Base-by-base conservation (phyloP, 2,888 invertebrate genomes). In the Cordilura impudica region DNA sequence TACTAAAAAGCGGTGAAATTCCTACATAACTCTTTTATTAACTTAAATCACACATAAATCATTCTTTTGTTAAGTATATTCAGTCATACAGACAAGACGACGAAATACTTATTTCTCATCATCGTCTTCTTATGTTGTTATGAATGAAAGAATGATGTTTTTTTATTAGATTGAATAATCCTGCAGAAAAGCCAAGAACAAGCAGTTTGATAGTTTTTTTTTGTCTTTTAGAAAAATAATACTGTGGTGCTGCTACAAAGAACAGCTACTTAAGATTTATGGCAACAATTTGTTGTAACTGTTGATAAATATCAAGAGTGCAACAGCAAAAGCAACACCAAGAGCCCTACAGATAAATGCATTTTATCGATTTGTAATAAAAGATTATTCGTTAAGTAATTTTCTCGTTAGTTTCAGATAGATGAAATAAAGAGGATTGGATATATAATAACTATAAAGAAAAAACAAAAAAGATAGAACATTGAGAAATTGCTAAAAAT, bases 251-350 rank as follows among this genome's bases (percentile, higher is more conserved):
- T 18, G 14, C 60, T 19, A 29, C 18, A 7, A 21, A 49, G 16
- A 35, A 51, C 49, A 35, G 35, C 35, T 39, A n/a, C 14, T 39
- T 2, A 39, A 35, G 51, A 73, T 56, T 73, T 73, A 73, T 73
- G 65, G 49, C 49, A 65, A 58, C 73, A 73, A 73, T 73, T 73
- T 65, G 49, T 58, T 56, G 35, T 58, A 65, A 31, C 56, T 65
- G 39, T 73, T 73, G 73, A 65, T 65, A 73, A 58, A 69, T 63
- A 49, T 51, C 51, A 19, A n/a, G 51, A 63, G 19, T 49, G 63
- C 49, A 7, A n/a, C n/a, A 14, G 23, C 19, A 23, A 60, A 29
- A 4, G 47, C 23, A 45, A 19, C 31, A 63, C 19, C 23, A 35
- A 12, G 35, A 58, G 12, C 43, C n/a, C 45, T 39, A 10, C 43